Percentiles rank a stretch among this genome's conserved stretches.
Evolutionary conservation across 2,888 invertebrate genomes (phyloP).

Genomic region (Oithona nana): DNA sequence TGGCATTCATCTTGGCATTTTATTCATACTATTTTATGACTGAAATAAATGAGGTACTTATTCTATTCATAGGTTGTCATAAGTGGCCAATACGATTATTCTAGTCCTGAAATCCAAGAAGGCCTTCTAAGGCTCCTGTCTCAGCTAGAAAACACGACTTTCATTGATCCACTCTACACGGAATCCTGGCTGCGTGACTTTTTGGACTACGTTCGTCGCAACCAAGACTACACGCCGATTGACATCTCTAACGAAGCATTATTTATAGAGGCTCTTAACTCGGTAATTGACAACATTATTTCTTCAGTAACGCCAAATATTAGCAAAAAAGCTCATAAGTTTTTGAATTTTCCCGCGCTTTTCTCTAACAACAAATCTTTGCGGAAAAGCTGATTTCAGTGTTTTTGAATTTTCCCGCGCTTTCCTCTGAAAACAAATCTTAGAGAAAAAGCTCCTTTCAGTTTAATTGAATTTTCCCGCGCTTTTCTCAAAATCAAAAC

Average conservation of each 20-base stretch:
- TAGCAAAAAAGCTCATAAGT: no score
- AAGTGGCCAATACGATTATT: slow-evolving; percentile 3
- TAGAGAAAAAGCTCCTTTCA: no score
- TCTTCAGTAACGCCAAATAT: no score
- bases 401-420: no score
- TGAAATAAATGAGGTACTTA: no score
- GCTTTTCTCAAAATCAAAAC: no score
- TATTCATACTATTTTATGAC: not conserved
- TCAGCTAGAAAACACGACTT: slow-evolving; percentile 29
- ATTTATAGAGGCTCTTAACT: slow-evolving; percentile 40
- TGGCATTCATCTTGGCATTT: not conserved
- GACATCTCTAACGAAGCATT: slow-evolving; percentile 48
- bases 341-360: no score
- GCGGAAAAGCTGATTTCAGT: no score
- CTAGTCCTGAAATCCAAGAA: slow-evolving; percentile 19
- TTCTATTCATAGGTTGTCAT: slow-evolving; percentile 14
- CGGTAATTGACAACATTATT: no score
- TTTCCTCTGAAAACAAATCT: no score
- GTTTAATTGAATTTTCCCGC: no score
- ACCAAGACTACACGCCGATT: slow-evolving; percentile 29
- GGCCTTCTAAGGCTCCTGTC: slow-evolving; percentile 22
- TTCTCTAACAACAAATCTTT: no score
- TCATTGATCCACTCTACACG: slow-evolving; percentile 38
- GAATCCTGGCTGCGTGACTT: slow-evolving; percentile 54
- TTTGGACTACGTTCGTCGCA: slow-evolving; percentile 20